Base-by-base conservation (phyloP, 2,797 vertebrate species). In the Zalophus californianus region DNA sequence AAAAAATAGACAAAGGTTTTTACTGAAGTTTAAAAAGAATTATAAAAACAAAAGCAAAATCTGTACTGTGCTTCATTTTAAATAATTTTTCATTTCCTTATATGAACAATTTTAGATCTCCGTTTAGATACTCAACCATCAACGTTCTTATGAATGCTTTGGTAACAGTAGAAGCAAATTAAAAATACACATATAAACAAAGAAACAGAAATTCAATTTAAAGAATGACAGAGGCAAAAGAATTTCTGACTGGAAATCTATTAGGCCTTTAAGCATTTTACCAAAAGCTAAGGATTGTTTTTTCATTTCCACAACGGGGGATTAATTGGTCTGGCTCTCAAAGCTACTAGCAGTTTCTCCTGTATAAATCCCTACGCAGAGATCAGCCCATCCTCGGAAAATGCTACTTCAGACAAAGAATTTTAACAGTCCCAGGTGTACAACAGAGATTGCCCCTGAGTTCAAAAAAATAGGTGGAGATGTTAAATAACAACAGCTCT, bases 1-100 rank as follows among this genome's bases (percentile, higher is more conserved):
- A 95, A 98, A 97, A 97, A 98, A 97, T 72, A 98, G 66, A 96
- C 54, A 94, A 82, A 27, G 21, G 5, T 95, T 92, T 91, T 89
- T 93, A 86, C 52, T 96, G 50, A 80, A 84, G 93, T 94, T 93
- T 89, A 35, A 96, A 96, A 82, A 97, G 58, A 96, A 83, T 3
- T 97, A 94, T 11, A 90, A 94, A 98, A 58, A 16, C 75, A 97
- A 88, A 92, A 44, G 44, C 44, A 44, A 44, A 44, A 44, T 44
- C 44, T 85, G 87, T 14, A 72, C 15, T 83, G 7, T 62, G 83
- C 13, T 32, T 41, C 48, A 93, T 27, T 80, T 91, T 66, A 98
- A 78, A 72, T 94, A 85, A 94, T n/a, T 68, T 96, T 95, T 97
- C 79, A 70, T 85, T 96, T 97, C 50, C 52, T 68, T 80, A 12